Conservation (phyloP, 2,797 vertebrate species). For the Dallia pectoralis region DNA sequence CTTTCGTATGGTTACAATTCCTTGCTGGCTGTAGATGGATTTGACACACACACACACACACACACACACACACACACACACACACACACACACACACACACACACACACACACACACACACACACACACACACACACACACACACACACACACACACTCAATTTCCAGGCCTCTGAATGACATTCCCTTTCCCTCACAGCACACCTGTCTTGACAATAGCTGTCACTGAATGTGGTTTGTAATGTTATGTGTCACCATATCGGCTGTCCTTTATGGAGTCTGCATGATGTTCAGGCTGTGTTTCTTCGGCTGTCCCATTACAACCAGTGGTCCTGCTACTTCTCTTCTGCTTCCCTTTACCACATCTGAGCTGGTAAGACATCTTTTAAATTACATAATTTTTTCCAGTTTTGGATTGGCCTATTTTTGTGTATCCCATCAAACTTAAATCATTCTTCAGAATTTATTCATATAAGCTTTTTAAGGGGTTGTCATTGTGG, state of each 20-base stretch:
- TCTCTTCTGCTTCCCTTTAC: slow-evolving; percentile 27
- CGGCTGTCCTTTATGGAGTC: slow-evolving; percentile 24
- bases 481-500: not conserved
- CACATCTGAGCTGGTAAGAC: slow-evolving; percentile 42
- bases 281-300: slow-evolving; percentile 6
- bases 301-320: slow-evolving; percentile 44
- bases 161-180: not conserved
- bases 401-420: not conserved
- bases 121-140: slow-evolving; percentile 11
- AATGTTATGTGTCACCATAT: slow-evolving; percentile 22
- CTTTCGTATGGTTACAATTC: not conserved
- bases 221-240: not conserved
- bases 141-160: not conserved
- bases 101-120: slow-evolving; percentile 2
- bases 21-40: slow-evolving; percentile 8
- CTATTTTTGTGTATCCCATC: not conserved
- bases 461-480: not conserved
- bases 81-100: not conserved
- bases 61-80: not conserved
- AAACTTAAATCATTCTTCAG: not conserved
- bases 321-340: slow-evolving; percentile 28
- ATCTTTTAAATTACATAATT: not conserved
- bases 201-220: not conserved
- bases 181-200: slow-evolving; percentile 11
- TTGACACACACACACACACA: not conserved